phyloP scores from a whole-genome alignment of 2,113 vertebrate species.

The Petromus typicus region DNA sequence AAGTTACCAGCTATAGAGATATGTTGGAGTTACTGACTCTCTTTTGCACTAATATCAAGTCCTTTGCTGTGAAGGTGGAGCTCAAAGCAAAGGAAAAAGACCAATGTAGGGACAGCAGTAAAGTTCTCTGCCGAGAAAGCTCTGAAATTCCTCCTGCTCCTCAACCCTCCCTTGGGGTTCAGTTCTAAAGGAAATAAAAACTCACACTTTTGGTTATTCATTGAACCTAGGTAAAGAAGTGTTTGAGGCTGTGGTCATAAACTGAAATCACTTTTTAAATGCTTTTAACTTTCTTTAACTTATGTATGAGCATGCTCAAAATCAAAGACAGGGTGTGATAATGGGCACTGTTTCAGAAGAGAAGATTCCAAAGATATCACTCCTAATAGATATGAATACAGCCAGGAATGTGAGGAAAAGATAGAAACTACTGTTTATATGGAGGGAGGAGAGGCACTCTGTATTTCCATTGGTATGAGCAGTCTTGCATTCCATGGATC shows the following conservation, averaged over 20 bases:
- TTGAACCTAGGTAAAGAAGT: not conserved
- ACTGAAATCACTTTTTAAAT: not conserved
- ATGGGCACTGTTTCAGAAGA: not conserved
- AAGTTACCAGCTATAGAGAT: not conserved
- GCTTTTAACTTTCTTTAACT: not conserved
- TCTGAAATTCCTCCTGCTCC: not conserved
- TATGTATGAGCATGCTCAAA: not conserved
- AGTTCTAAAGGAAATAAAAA: not conserved
- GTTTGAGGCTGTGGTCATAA: not conserved
- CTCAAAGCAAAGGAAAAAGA: slow-evolving; percentile 24
- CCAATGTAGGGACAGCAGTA: not conserved
- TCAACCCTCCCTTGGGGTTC: not conserved
- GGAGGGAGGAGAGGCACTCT: not conserved
- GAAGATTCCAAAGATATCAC: not conserved
- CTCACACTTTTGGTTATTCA: not conserved
- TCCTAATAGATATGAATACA: not conserved
- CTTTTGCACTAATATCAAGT: not conserved
- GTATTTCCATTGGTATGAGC: not conserved
- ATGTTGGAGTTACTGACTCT: not conserved
- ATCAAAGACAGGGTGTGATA: not conserved
- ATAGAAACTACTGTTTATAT: not conserved
- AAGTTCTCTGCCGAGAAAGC: not conserved
- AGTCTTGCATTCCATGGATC: not conserved
- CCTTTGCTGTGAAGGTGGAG: not conserved
- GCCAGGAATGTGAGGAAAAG: not conserved